Evolutionary conservation across 1,140 invertebrate species (phyloP), one percentile per base, ranked within the genome.

Genomic region (Chrysomallon squamiferum): DNA sequence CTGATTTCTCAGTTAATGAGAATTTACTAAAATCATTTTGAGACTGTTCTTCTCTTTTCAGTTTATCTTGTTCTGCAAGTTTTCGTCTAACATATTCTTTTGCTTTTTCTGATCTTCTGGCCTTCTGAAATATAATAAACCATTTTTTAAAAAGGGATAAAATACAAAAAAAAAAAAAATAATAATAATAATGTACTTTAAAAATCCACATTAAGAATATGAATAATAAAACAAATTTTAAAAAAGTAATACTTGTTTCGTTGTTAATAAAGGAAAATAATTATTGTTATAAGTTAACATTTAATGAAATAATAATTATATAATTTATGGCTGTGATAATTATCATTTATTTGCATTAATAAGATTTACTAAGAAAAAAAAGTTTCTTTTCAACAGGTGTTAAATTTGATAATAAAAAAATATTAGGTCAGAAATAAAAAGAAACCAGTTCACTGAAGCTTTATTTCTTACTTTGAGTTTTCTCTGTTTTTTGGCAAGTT

Each of bases 11-110:
- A 13, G 13, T 20, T 15, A 25, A 5, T 13, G 30, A 20, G 7
- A 20, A 13, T 27, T 22, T 33, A 6, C 20, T 18, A 6, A 25
- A 11, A 2, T 25, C 33, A 35, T 33, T 18, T n/a, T 25, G 33
- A 11, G 41, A 65, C 27, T 32, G 9, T 22, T 22, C 20, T 52
- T 56, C 60, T 54, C 38, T 52, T n/a, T 27, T 20, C 27, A 72
- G 30, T 13, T 47, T 22, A 11, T 54, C 61, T 50, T 73, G 72
- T 33, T 78, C 72, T 41, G 49, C n/a, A 30, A 78, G 43, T 49
- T 66, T 72, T 30, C 71, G 60, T 66, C 69, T 65, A 35, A 78
- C 76, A 71, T 78, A 66, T 4, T 54, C 66, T 38, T 66, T 67
- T 5, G 66, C 68, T 33, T 66, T 62, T 2, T 65, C 41, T 47